Conservation (phyloP, 2,113 vertebrate species). For the Serinus canaria region DNA sequence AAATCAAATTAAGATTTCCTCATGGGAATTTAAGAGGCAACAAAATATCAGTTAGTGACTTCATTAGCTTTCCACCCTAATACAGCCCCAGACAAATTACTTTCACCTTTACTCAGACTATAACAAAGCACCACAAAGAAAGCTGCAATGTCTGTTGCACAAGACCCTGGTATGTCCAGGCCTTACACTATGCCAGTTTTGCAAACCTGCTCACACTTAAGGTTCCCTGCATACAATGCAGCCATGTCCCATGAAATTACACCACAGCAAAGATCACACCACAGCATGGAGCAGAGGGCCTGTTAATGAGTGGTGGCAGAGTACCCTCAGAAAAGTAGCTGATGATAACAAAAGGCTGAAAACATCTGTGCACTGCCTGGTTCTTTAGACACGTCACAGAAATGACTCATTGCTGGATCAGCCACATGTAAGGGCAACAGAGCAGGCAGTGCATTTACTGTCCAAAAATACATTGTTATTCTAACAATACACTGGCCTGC, state of each 20-base stretch:
- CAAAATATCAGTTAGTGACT: not conserved
- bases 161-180: not conserved
- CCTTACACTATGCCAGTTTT: not conserved
- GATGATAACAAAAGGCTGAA: not conserved
- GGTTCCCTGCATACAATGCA: not conserved
- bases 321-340: not conserved
- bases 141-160: not conserved
- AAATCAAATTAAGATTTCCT: not conserved
- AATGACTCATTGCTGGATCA: not conserved
- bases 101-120: not conserved
- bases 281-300: not conserved
- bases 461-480: not conserved
- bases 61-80: not conserved
- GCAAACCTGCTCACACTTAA: not conserved
- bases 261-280: not conserved
- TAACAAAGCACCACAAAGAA: not conserved
- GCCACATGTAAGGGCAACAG: not conserved
- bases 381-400: not conserved
- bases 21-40: not conserved
- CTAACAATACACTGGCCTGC: not conserved
- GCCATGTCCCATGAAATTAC: not conserved
- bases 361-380: not conserved
- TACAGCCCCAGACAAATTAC: not conserved
- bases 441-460: not conserved
- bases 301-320: not conserved